Conservation (phyloP, 53 echinoderm and acorn worm species). For the Luidia sarsii region DNA sequence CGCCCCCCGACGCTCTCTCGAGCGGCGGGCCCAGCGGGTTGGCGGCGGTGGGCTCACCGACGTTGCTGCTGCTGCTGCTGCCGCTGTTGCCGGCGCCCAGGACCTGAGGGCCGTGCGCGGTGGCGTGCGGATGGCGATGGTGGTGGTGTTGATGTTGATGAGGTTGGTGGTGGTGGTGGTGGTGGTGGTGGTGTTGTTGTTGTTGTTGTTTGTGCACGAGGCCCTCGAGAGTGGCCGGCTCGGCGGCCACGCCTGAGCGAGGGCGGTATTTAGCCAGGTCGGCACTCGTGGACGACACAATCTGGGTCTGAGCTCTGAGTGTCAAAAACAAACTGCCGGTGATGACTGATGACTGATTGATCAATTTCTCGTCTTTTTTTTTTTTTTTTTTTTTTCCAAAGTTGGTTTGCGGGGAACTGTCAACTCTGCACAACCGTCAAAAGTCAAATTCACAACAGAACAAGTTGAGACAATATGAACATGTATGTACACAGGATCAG, state of each 20-base stretch:
- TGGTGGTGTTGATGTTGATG: conserved; percentile 17
- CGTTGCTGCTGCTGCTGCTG: conserved; percentile 9
- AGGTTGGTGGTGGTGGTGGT: conserved; percentile 6
- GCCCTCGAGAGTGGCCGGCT: neutral
- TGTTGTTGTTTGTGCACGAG: neutral
- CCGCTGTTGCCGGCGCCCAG: neutral
- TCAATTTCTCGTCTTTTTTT: too few relatives aligned
- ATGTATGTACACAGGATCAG: too few relatives aligned
- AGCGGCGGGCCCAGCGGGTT: neutral
- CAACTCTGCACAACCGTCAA: too few relatives aligned
- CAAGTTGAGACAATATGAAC: too few relatives aligned
- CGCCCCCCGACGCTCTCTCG: neutral
- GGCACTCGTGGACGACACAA: neutral
- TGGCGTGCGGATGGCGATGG: conserved; percentile 11
- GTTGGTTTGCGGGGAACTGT: too few relatives aligned
- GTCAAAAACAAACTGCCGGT: too few relatives aligned
- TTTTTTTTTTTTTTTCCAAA: too few relatives aligned
- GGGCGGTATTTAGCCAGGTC: conserved; percentile 38
- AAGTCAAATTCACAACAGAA: too few relatives aligned
- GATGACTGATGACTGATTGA: too few relatives aligned
- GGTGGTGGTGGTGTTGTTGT: conserved; percentile 2
- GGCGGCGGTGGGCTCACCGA: too few relatives aligned
- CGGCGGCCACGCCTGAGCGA: conserved; percentile 26
- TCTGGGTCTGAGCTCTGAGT: conserved; percentile 47
- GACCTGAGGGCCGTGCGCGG: neutral